Conservation (phyloP, 2,797 vertebrate genomes). For the Dallia pectoralis region DNA sequence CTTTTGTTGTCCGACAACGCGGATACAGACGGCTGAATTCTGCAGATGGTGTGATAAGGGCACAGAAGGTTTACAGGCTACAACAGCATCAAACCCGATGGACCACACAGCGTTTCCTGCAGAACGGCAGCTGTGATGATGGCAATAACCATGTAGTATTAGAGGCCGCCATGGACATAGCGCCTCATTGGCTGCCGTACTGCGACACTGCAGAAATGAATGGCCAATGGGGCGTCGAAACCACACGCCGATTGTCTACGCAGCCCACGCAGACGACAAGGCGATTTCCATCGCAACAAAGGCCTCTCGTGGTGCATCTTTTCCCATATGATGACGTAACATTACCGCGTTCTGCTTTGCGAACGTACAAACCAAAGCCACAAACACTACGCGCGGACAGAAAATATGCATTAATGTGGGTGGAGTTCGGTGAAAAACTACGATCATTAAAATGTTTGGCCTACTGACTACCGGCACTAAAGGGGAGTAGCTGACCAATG, state of each 20-base stretch:
- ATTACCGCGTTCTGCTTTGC: constrained; percentile 26
- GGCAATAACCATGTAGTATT: constrained; percentile 27
- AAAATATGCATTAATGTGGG: constrained; percentile 49
- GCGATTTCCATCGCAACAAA: background rate
- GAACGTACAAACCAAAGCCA: constrained; percentile 57
- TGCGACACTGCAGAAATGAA: constrained; percentile 52
- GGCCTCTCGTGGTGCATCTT: background rate
- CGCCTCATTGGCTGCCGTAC: constrained; percentile 60
- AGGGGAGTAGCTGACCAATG: constrained; percentile 38
- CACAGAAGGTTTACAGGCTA: background rate
- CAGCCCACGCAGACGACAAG: background rate
- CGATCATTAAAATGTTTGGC: constrained; percentile 53
- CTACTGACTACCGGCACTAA: constrained; percentile 43
- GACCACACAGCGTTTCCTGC: constrained; percentile 15
- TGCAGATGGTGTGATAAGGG: background rate
- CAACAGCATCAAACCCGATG: constrained; percentile 7
- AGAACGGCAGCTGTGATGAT: constrained; percentile 36
- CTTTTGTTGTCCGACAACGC: background rate
- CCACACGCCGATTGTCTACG: background rate
- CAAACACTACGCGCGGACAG: constrained; percentile 45
- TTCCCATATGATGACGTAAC: background rate
- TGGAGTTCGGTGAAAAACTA: constrained; percentile 18
- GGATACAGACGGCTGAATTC: background rate
- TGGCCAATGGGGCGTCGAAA: constrained; percentile 20
- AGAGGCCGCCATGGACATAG: constrained; percentile 45